phyloP scores from a whole-genome alignment of 2,888 invertebrate species.

The Uloborus plumipes region DNA sequence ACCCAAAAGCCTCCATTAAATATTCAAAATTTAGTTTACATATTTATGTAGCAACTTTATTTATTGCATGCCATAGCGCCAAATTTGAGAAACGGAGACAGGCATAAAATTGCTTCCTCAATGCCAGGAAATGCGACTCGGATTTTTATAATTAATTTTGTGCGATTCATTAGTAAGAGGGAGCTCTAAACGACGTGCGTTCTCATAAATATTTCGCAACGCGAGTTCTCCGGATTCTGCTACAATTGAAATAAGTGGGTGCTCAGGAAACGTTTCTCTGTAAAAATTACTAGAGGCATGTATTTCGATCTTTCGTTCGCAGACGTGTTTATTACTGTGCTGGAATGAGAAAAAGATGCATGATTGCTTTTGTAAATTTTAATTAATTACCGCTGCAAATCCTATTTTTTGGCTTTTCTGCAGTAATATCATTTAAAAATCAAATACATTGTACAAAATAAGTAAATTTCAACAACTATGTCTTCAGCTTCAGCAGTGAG shows the following conservation, averaged over 20 bases:
- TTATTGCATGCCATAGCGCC: conserved; percentile 14
- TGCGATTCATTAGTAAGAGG: conserved; percentile 21
- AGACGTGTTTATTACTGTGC: no score
- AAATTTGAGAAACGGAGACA: conserved; percentile 17
- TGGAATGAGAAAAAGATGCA: no score
- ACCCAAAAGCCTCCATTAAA: conserved; percentile 24
- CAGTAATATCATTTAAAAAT: no score
- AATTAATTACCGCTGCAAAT: no score
- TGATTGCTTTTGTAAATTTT: no score
- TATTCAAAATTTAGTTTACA: conserved; percentile 36
- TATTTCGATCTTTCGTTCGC: no score
- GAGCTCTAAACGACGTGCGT: conserved; percentile 18
- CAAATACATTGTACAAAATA: no score
- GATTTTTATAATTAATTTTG: conserved; percentile 46
- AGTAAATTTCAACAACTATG: no score
- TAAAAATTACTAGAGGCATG: conserved; percentile 7
- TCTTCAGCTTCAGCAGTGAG: no score
- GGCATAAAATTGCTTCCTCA: conserved; percentile 28
- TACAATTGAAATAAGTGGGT: conserved; percentile 39
- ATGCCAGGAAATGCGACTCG: conserved; percentile 7
- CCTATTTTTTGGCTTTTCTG: no score
- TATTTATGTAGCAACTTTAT: conserved; percentile 28
- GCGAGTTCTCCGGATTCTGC: conserved; percentile 1
- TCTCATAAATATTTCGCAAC: conserved; percentile 36
- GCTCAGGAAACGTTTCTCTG: conserved; percentile 10